Evolutionary conservation across 2,797 vertebrate species (phyloP), one percentile per base, ranked within the genome.

Genomic region (Artibeus jamaicensis): DNA sequence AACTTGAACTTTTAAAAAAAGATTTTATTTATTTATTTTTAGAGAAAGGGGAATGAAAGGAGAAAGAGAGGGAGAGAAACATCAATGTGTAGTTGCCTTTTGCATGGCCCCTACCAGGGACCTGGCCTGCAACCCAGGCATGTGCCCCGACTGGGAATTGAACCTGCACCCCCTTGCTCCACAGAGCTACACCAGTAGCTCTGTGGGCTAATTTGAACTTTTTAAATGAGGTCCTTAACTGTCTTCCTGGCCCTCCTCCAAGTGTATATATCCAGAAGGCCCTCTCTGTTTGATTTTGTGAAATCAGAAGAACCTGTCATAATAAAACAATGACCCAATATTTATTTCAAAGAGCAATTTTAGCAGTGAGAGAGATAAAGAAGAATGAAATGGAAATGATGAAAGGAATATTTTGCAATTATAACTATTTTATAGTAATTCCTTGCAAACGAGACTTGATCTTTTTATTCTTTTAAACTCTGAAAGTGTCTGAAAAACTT

Each of bases 391-490:
- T 86, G 82, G 14, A 74, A 95, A 62, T 74, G 55, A 68, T 37
- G 34, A 96, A 79, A 59, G 85, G 21, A 74, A 89, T 8, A 32
- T n/a, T 91, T 94, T 77, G 6, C 8, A 37, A 86, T 55, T 81
- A 14, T 73, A 74, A 89, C 67, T 70, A 85, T 83, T 91, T 96
- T 93, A 89, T 77, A 79, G 19, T 85, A 55, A 73, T 94, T 86
- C 86, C 39, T 89, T 93, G 26, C 18, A 83, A 89, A 65, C 89
- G 65, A 79, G 15, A 78, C 22, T 93, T 39, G 11, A 53, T 6
- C 19, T 92, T 89, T 90, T 32, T 18, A 76, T 89, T 89, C 34
- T 78, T 92, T 78, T 50, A 50, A 93, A 90, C 37, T 84, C 48
- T 50, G n/a, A 62, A 74, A 46, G 9, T 93, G 4, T 42, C 53